A percentile compares a stretch with the other conserved stretches of the same genome.
Conservation (phyloP, 2,113 vertebrate genomes). For the Plotosus lineatus region DNA sequence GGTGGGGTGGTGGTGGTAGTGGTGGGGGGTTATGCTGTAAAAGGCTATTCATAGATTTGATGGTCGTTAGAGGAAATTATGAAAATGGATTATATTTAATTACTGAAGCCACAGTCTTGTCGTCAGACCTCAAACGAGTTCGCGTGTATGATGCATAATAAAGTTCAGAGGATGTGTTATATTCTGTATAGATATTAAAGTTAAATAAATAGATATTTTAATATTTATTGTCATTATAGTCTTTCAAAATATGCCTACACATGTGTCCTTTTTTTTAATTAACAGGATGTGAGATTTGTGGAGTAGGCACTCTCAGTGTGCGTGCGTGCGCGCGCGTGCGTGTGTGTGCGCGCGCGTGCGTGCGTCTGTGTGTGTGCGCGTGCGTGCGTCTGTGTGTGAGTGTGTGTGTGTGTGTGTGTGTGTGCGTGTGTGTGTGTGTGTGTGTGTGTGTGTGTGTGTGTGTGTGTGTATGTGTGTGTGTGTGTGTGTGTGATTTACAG, state of each 20-base stretch:
- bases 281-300: not conserved
- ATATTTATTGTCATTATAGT: not conserved
- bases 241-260: not conserved
- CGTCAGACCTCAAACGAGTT: not conserved
- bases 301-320: not conserved
- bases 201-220: not conserved
- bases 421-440: not conserved
- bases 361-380: slow-evolving; percentile 12
- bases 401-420: not conserved
- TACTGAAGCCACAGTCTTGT: not conserved
- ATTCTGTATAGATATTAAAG: not conserved
- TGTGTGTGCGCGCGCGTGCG: slow-evolving; percentile 16
- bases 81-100: slow-evolving; percentile 17
- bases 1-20: no score
- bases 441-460: slow-evolving; percentile 21
- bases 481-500: slow-evolving; percentile 22
- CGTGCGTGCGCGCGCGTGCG: slow-evolving; percentile 7
- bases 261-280: not conserved
- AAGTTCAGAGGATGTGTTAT: not conserved
- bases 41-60: not conserved
- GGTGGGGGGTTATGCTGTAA: not conserved
- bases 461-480: slow-evolving; percentile 23
- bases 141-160: not conserved
- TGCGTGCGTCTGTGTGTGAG: not conserved
- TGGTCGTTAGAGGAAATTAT: slow-evolving; percentile 8